phyloP scores from a whole-genome alignment of 2,113 vertebrate genomes.

The Lophius piscatorius region DNA sequence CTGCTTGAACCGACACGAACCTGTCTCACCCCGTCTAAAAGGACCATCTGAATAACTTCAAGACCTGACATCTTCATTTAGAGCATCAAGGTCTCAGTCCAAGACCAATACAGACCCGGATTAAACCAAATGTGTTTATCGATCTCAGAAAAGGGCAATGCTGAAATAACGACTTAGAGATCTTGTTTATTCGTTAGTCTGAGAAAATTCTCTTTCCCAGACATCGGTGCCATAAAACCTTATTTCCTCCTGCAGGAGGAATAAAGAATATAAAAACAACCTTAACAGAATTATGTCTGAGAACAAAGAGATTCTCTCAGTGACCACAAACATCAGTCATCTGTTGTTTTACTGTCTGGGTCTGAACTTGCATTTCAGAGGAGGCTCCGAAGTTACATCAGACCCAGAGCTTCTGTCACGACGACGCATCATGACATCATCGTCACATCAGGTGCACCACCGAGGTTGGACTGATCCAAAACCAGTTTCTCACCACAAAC shows the following conservation, averaged over 20 bases:
- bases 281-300: not conserved
- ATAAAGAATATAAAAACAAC: not conserved
- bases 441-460: conserved; percentile 33
- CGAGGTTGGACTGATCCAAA: conserved; percentile 30
- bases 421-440: conserved; percentile 27
- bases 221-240: too few species aligned
- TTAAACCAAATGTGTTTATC: too few species aligned
- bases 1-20: too few species aligned
- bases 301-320: not conserved
- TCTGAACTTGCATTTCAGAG: conserved; percentile 4
- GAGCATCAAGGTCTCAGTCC: too few species aligned
- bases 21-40: too few species aligned
- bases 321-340: conserved; percentile 1
- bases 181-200: too few species aligned
- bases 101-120: too few species aligned
- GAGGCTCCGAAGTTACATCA: conserved; percentile 22
- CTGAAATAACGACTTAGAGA: too few species aligned
- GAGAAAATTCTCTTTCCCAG: too few species aligned
- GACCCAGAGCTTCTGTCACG: conserved; percentile 32
- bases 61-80: too few species aligned
- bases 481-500: conserved; percentile 23
- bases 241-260: not conserved
- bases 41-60: too few species aligned
- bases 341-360: not conserved
- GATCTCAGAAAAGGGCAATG: too few species aligned